These are phyloP conservation scores for Catharus minimus DNA, from an alignment of 2,113 vertebrate species.

Conservation along the genomic window DNA sequence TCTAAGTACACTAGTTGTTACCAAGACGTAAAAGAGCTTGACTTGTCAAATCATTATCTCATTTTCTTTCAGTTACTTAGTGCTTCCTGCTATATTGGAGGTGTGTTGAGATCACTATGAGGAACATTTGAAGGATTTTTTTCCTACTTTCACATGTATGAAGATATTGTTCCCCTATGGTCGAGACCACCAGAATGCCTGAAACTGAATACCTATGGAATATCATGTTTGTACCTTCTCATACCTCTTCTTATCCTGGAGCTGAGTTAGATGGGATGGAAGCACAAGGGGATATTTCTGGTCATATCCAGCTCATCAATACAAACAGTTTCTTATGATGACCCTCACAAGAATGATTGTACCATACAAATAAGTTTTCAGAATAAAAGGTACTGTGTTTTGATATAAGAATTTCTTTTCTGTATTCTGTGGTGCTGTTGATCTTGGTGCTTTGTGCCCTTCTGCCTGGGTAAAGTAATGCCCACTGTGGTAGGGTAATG, in stretches of 20 bases:
- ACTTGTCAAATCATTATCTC: not conserved
- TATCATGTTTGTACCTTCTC: not conserved
- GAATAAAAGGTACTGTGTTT: accelerated
- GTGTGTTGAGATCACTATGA: not conserved
- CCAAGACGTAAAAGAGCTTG: not conserved
- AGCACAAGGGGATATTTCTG: not conserved
- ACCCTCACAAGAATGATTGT: not conserved
- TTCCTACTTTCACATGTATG: not conserved
- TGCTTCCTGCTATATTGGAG: not conserved
- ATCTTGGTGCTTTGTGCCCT: not conserved
- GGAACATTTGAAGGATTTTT: not conserved
- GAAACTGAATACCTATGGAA: not conserved
- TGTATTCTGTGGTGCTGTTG: not conserved
- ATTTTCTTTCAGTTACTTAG: not conserved
- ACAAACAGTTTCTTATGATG: not conserved
- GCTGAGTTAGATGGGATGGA: not conserved
- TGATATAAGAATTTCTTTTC: not conserved
- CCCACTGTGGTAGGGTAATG: not conserved
- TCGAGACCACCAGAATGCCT: not conserved
- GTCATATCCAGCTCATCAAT: not conserved
- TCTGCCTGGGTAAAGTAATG: not conserved
- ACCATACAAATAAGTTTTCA: not conserved
- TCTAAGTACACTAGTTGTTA: not conserved
- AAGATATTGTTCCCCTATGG: not conserved
- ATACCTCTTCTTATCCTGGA: not conserved